Base-by-base conservation (phyloP, 1,140 invertebrate genomes). In the Stegodyphus mimosarum region DNA sequence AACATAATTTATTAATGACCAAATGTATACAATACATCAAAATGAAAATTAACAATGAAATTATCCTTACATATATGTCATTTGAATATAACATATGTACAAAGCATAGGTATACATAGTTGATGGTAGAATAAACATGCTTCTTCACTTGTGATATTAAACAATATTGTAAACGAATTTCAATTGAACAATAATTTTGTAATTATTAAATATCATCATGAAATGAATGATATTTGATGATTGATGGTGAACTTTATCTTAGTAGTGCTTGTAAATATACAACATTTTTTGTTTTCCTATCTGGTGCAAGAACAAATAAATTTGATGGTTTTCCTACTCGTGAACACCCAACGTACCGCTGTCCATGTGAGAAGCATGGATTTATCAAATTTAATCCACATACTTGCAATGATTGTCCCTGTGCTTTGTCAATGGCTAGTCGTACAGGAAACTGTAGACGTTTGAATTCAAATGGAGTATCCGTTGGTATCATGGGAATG, bases 371-470 rank as follows among this genome's bases (percentile, higher is more conserved):
- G n/a, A n/a, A n/a, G n/a, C n/a, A n/a, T n/a, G n/a, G n/a, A n/a
- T n/a, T n/a, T n/a, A n/a, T n/a, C n/a, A n/a, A n/a, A n/a, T n/a
- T n/a, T n/a, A n/a, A n/a, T n/a, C n/a, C n/a, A n/a, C n/a, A n/a
- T n/a, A n/a, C n/a, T n/a, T n/a, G n/a, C n/a, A n/a, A n/a, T n/a
- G 87, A 9, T n/a, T n/a, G n/a, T n/a, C n/a, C n/a, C n/a, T n/a
- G n/a, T n/a, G n/a, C n/a, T n/a, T n/a, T n/a, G n/a, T n/a, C n/a
- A n/a, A n/a, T n/a, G 5, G 89, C 88, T 6, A 91, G 77, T 83
- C 90, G 87, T 1, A 93, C 64, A 18, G 91, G 91, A 90, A 93
- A 92, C 87, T 93, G 92, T 0, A 91, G 49, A 69, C 92, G 72
- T 88, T 90, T 90, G 84, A 92, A 88, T 10, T 87, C 51, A 87